Evolutionary conservation across 2,888 invertebrate species (phyloP).

Genomic region (Heterodera filipjevi): DNA sequence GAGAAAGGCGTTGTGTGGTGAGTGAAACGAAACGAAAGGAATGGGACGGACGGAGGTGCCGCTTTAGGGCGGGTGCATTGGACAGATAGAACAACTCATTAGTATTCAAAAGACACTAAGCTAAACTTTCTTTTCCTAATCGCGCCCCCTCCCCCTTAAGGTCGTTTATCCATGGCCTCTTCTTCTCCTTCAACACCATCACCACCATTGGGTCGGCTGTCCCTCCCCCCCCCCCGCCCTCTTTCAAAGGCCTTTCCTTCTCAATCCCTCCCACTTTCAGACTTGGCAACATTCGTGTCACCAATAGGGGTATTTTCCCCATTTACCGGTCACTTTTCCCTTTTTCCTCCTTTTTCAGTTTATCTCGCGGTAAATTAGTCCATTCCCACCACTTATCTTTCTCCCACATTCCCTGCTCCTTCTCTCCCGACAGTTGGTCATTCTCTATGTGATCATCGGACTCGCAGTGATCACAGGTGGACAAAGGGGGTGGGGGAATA

Average conservation of each 20-base stretch:
- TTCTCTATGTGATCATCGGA: constrained; percentile 65
- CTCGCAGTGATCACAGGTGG: constrained; percentile 65
- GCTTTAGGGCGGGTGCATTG: constrained; percentile 5
- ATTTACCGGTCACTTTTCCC: constrained; percentile 38
- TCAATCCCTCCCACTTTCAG: constrained; percentile 27
- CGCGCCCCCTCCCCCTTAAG: constrained; percentile 39
- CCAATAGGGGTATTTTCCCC: constrained; percentile 54
- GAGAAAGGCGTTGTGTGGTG: constrained; percentile 63
- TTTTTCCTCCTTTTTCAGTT: neutral
- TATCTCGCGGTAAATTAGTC: constrained; percentile 2
- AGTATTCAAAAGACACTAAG: no score
- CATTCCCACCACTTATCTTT: neutral
- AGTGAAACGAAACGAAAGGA: constrained; percentile 24
- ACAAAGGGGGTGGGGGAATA: neutral
- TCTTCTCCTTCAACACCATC: constrained; percentile 66
- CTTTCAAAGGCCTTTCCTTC: neutral
- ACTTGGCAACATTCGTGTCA: constrained; percentile 64
- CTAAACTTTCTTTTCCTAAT: neutral
- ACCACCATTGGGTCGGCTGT: constrained; percentile 57
- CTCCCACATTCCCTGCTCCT: neutral
- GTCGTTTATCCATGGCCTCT: constrained; percentile 65
- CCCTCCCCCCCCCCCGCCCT: neutral
- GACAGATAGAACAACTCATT: neutral
- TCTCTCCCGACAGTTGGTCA: constrained; percentile 54
- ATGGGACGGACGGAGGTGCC: neutral